Base-by-base conservation (phyloP, 1,140 invertebrate genomes). In the Trypoxylus dichotomus region DNA sequence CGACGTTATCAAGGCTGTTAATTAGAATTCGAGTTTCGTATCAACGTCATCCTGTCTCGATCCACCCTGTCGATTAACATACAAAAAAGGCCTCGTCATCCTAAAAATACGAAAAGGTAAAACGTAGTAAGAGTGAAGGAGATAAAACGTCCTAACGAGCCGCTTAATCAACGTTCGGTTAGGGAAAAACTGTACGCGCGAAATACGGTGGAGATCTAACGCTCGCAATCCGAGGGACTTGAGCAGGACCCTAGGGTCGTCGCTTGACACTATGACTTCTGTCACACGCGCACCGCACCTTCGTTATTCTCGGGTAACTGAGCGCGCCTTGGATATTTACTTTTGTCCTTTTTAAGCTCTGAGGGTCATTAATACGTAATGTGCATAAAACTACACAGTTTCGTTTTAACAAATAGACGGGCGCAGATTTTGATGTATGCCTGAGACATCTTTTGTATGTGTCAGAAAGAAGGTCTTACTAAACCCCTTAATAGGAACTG, bases 131-230 rank as follows among this genome's bases (percentile, higher is more conserved):
- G 19, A 63, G 60, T 13, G 60, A 63, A 63, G 25, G 25, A 24
- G 60, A 63, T 63, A 63, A 27, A 63, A 63, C 60, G 21, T 63
- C 60, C 60, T 63, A 63, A 63, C 60, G 60, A 63, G 60, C 25
- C 60, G 60, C 21, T 63, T 63, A 63, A 63, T 63, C 60, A 63
- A 63, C 25, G 60, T 63, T 63, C 60, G 60, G 19, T 27, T 11
- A 47, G 60, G 60, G 60, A 63, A 63, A 63, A 63, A 63, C 60
- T 63, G 60, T 63, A 63, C 60, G 60, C 19, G 60, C 60, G 60
- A 27, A 63, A 63, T 63, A 63, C 60, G 60, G 60, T 63, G 60
- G 60, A 63, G 60, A 63, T 63, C 60, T 63, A 3, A 21, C 43
- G 25, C n/a, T 21, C 21, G n/a, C 24, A 24, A 19, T 19, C 60